Conservation (phyloP, 2,113 vertebrate genomes). For the Hemiscyllium ocellatum region DNA sequence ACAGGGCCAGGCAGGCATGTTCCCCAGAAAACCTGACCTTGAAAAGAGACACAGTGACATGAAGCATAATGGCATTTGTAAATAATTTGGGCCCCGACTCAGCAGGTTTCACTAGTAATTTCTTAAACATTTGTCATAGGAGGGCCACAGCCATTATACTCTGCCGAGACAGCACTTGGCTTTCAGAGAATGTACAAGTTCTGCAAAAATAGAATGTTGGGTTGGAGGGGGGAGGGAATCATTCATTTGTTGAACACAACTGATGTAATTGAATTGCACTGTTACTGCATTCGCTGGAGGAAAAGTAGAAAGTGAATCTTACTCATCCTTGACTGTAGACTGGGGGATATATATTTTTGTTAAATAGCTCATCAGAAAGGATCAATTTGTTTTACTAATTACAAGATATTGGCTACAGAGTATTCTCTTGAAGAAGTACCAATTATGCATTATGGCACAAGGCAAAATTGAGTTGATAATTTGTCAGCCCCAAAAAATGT, state of each 20-base stretch:
- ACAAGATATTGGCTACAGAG: background rate
- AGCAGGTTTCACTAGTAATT: slow-evolving; percentile 19
- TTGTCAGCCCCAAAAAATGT: background rate
- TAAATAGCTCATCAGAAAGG: background rate
- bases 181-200: background rate
- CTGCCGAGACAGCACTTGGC: background rate
- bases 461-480: background rate
- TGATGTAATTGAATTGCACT: background rate
- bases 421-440: background rate
- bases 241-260: background rate
- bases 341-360: background rate
- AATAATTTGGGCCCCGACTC: background rate
- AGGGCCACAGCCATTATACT: background rate
- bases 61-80: background rate
- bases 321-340: background rate
- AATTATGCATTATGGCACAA: background rate
- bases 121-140: slow-evolving; percentile 9
- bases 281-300: background rate
- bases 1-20: background rate
- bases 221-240: background rate
- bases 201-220: background rate
- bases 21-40: slow-evolving; percentile 7
- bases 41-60: background rate
- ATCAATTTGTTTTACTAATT: background rate
- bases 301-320: background rate